Base-by-base conservation (phyloP, 2,888 invertebrate genomes). In the Drosophila parthenogenetica region DNA sequence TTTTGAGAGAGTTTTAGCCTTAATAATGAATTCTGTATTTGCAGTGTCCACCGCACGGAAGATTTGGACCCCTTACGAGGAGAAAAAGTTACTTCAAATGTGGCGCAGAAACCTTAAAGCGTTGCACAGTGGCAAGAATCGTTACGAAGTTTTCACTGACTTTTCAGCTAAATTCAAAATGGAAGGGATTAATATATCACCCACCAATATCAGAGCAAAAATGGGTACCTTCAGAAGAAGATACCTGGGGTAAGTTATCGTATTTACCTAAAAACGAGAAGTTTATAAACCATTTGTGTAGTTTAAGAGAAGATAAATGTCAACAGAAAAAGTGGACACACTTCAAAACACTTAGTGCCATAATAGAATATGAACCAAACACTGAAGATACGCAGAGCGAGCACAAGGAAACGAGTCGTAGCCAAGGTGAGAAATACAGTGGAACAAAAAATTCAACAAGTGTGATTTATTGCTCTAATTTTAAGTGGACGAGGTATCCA, bases 211-310 rank as follows among this genome's bases (percentile, higher is more conserved):
- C 2, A 51, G 46, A 8, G n/a, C 14, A 0, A 80, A 82, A 75
- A 80, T 75, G 61, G 16, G 42, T 0, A 35, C 69, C 0, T 37
- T 82, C 0, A 71, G 45, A 14, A 48, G 63, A 5, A 74, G 61
- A 58, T 82, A 55, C 49, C 16, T 8, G 5, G 5, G 10, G 74
- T 74, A 53, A 53, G 69, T 51, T 13, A 17, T 7, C 5, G 0
- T 5, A 22, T n/a, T 22, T 29, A 4, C 7, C 16, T 17, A 8
- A 29, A 54, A 11, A 10, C 7, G 2, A 14, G 2, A 5, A 0
- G 14, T 22, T 22, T 4, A 8, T 2, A 25, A 16, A 14, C 13
- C 14, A 11, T 5, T 1, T 11, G 37, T 53, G 16, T 17, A 73
- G 73, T 0, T 17, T 42, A 8, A 5, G 7, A 4, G 14, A 13